Conservation (phyloP, 2,797 vertebrate genomes). For the Scleropages formosus region DNA sequence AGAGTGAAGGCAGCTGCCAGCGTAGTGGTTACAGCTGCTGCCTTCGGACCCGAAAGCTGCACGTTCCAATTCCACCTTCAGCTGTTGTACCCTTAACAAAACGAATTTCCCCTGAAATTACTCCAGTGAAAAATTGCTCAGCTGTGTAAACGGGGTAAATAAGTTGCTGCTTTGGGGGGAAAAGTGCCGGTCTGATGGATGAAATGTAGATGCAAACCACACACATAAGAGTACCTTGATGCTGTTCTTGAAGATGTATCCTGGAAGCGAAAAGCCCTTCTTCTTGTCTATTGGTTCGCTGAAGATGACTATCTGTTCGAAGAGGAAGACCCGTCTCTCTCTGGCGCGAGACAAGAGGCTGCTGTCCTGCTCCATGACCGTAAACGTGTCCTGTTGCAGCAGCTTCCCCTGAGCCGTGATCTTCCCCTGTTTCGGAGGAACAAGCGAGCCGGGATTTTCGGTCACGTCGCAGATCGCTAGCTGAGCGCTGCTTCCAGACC, state of each 20-base stretch:
- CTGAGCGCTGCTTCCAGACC: neutral
- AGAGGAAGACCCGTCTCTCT: constrained; percentile 85
- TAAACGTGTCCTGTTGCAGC: constrained; percentile 85
- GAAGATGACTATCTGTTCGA: constrained; percentile 89
- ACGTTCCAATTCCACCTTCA: too few species aligned
- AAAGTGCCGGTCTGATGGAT: too few species aligned
- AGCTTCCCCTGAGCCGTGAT: constrained; percentile 88
- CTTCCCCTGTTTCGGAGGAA: constrained; percentile 70
- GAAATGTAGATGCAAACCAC: too few species aligned
- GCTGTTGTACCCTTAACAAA: too few species aligned
- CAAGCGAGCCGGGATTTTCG: neutral
- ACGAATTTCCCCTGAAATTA: too few species aligned
- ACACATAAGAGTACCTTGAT: constrained; percentile 87
- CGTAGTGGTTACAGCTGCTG: too few species aligned
- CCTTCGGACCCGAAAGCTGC: too few species aligned
- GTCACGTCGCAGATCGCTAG: too few species aligned
- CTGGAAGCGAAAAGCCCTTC: constrained; percentile 75
- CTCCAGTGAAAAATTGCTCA: too few species aligned
- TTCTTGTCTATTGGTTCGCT: constrained; percentile 87
- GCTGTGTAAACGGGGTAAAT: too few species aligned
- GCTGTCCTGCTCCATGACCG: constrained; percentile 75
- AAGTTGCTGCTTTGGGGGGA: too few species aligned
- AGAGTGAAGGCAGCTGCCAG: too few species aligned
- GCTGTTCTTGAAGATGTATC: constrained; percentile 85
- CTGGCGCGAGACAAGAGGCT: constrained; percentile 70